Base-by-base conservation (phyloP, 2,888 invertebrate genomes). In the Orthonevra nobilis region DNA sequence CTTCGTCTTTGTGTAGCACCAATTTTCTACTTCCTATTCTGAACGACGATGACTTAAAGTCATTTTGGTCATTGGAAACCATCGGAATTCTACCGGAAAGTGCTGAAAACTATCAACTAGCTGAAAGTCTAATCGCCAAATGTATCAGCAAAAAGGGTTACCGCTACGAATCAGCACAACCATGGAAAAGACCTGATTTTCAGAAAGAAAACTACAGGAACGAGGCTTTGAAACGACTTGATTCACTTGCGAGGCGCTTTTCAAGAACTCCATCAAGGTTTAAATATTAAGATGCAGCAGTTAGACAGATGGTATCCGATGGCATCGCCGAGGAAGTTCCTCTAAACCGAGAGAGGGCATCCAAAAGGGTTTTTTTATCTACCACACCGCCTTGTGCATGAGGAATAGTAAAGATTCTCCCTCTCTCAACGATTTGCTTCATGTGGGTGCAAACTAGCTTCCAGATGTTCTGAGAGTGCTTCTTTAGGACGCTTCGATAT, bases 1-100 rank as follows among this genome's bases (percentile, higher is more conserved):
- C 23, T 23, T 23, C 23, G 3, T 23, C 23, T 23, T 2, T 42
- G 10, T 19, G 20, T 10, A 42, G 42, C n/a, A 23, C 42, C 20
- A 42, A 20, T 20, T 20, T 42, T 2, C 1, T 42, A 1, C 10
- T 42, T n/a, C 12, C 44, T 26, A 14, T 14, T 6, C 12, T 44
- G 12, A 26, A 17, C 17, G 48, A 48, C 17, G 1, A 48, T 15
- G 30, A 30, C 3, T 12, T 44, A 3, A 44, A 19, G 44, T n/a
- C 44, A 44, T 44, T 44, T 44, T 23, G 23, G 26, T 44, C 44
- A 5, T 7, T 44, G 12, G 44, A 44, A 44, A 10, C 44, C 7
- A 44, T 44, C 2, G 26, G 44, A 5, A 44, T 44, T 17, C 44
- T 12, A 44, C 10, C 23, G 20, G 44, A 44, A 20, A 14, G 23